phyloP scores from a whole-genome alignment of 2,888 invertebrate species.

The Pelosia muscerda region DNA sequence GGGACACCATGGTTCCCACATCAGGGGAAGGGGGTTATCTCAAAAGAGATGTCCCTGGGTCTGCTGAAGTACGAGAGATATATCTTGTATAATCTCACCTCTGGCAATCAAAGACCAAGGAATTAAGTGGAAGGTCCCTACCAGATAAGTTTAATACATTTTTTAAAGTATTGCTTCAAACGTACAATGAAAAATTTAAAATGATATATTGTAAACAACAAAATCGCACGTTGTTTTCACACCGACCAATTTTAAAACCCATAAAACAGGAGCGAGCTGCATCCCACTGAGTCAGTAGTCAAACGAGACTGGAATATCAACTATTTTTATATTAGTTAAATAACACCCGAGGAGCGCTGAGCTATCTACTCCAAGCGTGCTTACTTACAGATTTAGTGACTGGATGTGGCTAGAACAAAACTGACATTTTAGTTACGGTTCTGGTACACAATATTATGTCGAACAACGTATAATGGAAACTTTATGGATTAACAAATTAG shows the following conservation, averaged over 20 bases:
- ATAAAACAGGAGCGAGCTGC: not conserved
- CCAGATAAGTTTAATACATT: no score
- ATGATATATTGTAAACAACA: not conserved
- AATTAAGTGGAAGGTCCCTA: no score
- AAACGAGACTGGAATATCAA: not conserved
- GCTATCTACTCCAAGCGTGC: not conserved
- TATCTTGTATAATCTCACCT: no score
- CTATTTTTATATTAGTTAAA: not conserved
- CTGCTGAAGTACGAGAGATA: no score
- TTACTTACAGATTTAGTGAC: not conserved
- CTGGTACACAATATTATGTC: not conserved
- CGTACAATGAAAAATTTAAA: no score
- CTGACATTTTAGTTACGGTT: not conserved
- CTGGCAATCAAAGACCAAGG: no score
- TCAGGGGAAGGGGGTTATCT: no score
- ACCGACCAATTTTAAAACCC: not conserved
- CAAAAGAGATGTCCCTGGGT: no score
- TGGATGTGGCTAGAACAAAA: not conserved
- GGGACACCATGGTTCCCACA: no score
- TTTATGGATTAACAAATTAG: not conserved
- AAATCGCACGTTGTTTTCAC: not conserved
- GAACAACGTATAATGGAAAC: not conserved
- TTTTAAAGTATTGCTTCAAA: no score
- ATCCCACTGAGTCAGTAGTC: slow-evolving; percentile 1
- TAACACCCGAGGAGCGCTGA: not conserved